These are phyloP conservation scores for Rhaphigaster nebulosa DNA, from an alignment of 2,888 invertebrate species.

Conservation along the genomic window DNA sequence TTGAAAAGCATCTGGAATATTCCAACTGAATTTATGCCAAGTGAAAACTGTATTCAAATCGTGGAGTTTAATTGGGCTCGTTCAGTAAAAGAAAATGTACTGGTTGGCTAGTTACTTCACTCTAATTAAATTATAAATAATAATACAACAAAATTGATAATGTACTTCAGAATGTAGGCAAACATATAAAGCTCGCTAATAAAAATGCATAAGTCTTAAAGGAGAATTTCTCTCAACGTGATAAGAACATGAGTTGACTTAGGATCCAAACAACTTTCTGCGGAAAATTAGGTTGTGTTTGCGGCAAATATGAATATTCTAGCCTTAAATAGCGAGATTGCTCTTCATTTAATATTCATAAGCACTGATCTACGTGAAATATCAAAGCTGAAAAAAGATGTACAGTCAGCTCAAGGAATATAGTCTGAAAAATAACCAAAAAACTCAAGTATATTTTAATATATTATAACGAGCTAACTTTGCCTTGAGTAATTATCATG, in stretches of 20 bases:
- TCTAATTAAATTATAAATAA: too few relatives aligned
- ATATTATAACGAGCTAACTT: not conserved
- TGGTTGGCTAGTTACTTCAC: too few relatives aligned
- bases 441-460: not conserved
- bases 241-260: not conserved
- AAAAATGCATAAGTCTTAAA: not conserved
- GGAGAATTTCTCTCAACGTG: not conserved
- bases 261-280: not conserved
- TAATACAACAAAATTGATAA: too few relatives aligned
- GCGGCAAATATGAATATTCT: slow-evolving; percentile 32
- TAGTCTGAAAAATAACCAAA: not conserved
- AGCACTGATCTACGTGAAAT: slow-evolving; percentile 7
- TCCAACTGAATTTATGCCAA: too few relatives aligned
- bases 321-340: slow-evolving; percentile 26
- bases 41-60: too few relatives aligned
- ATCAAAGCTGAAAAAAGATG: not conserved
- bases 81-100: too few relatives aligned
- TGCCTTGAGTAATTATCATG: not conserved
- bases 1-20: too few relatives aligned
- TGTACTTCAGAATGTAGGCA: too few relatives aligned
- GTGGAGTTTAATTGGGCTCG: too few relatives aligned
- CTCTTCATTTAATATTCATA: slow-evolving; percentile 35
- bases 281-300: not conserved
- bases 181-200: not conserved
- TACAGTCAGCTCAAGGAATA: not conserved